Evolutionary conservation across 1,140 invertebrate genomes (phyloP).

Genomic region (Heterodera schachtii): DNA sequence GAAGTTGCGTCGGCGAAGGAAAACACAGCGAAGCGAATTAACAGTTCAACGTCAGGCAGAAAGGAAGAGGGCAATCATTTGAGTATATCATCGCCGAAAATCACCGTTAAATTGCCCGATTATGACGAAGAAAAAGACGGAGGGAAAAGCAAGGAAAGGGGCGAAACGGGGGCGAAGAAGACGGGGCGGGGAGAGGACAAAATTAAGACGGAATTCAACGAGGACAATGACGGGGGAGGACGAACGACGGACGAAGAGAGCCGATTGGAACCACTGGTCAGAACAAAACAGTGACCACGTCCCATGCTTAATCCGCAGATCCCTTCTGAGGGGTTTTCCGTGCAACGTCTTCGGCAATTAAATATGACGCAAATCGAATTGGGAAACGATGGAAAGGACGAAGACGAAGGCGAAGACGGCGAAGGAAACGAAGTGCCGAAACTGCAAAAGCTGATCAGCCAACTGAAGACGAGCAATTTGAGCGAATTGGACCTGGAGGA

Average conservation of each 20-base stretch:
- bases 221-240: constrained; percentile 28
- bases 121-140: constrained; percentile 10
- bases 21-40: background rate
- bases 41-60: background rate
- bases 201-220: constrained; percentile 42
- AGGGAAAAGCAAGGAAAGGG: background rate
- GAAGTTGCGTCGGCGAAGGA: background rate
- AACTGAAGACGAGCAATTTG: constrained; percentile 45
- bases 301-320: background rate
- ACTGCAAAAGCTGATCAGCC: constrained; percentile 40
- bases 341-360: constrained; percentile 5
- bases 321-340: background rate
- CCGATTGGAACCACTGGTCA: constrained; percentile 19
- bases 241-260: background rate
- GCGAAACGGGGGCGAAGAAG: constrained; percentile 6
- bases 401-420: background rate
- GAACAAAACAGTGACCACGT: too few relatives aligned
- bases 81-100: constrained; percentile 31
- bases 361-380: constrained; percentile 31
- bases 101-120: constrained; percentile 39
- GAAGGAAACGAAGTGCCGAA: constrained; percentile 43
- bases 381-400: background rate
- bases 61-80: background rate
- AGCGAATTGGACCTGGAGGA: constrained; percentile 37
- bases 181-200: background rate